Evolutionary conservation across 2,888 invertebrate species (phyloP), one percentile per base, ranked within the genome.

Genomic region (Amphimallon solstitiale): DNA sequence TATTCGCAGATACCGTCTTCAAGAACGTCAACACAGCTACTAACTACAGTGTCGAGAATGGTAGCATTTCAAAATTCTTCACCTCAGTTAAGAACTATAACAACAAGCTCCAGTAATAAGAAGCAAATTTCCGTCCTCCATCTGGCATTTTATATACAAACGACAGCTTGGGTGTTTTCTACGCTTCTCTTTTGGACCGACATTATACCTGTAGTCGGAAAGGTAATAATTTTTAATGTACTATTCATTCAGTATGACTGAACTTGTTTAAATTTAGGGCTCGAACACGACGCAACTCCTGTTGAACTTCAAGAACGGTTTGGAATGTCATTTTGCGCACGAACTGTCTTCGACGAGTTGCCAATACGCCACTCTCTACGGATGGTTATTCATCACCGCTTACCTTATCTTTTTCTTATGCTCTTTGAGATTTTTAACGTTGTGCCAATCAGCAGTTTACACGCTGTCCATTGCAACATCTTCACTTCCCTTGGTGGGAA

Each of bases 401-500:
- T 87, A 87, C 73, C 76, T 84, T 9, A 71, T 79, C 2, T 87
- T 86, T 73, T 77, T 80, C 7, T 77, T 85, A 68, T 81, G 84
- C 45, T 82, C 84, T 7, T 75, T 85, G 40, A 82, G 85, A 72
- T 86, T 87, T 73, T 77, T 87, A 63, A 83, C 85, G 12, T 77
- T 86, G 71, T 84, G 84, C 65, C 86, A 87, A 73, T 87, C 86
- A 29, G 86, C 86, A 6, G 86, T 87, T 5, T 86, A 87, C 74
- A 86, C 85, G 9, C 81, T 87, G 12, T 85, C 87, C 12, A 80
- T 84, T 34, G 81, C 84, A 63, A 85, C 86, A 14, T 82, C 84
- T 12, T 84, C 86, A 15, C 77, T 87, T 43, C 87, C 87, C 2
- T 71, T 87, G 6, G 82, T 85, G 35, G 86, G 85, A 12, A 83